Base-by-base conservation (phyloP, 2,888 invertebrate species). In the Tiliacea aurago region DNA sequence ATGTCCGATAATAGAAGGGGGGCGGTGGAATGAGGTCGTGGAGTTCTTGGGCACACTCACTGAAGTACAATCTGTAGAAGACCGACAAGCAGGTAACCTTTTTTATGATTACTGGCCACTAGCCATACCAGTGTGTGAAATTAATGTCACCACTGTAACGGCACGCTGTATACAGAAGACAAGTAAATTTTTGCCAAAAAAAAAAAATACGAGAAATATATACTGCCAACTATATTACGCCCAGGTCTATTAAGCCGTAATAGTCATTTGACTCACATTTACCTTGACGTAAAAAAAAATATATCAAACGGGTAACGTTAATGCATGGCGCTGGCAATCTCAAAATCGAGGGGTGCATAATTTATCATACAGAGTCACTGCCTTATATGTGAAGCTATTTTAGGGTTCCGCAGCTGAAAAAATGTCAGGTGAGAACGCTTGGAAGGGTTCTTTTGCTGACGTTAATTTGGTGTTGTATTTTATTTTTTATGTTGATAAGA, bases 301-400 rank as follows among this genome's bases (percentile, higher is more conserved):
- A 92, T 94, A 94, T 95, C 93, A 95, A 95, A 93, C 92, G 92
- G 92, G 88, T 86, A 87, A 84, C 90, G 91, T 90, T 96, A 95
- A 95, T 95, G 95, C 94, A 94, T 91, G 92, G 90, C 88, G 88
- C 90, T 89, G 91, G 93, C 93, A 94, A 94, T 94, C 94, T 94
- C 91, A 84, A 92, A 94, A 93, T 95, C 93, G 93, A 91, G 93
- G 95, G 96, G 95, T 96, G 95, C 94, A 96, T 96, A 96, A 95
- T 95, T 95, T 95, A 96, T 94, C 93, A 93, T 89, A 86, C 85
- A 84, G 86, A 84, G 91, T 89, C 88, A 90, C 91, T 91, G 88
- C 91, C 89, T 90, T 92, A 92, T 92, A 94, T 95, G 93, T 92
- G 89, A 90, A 92, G 94, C 90, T 95, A 95, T 95, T 95, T 86